Conservation (phyloP, 2,113 vertebrate species). For the Phalacrocorax brasilianus region DNA sequence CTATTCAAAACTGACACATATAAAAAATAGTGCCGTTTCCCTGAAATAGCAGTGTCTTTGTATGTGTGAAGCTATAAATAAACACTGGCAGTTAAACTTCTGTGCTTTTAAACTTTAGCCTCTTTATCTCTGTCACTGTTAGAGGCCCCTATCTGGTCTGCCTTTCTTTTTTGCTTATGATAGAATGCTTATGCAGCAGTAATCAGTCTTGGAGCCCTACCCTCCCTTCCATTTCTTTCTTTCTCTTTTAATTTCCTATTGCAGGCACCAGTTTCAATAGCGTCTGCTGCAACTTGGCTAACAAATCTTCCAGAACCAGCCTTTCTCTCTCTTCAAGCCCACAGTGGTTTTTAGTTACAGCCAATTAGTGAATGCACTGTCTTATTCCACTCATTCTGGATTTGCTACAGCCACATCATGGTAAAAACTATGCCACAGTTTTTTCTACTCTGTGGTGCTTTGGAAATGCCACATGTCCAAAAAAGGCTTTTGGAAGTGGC, state of each 20-base stretch:
- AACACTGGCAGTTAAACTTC: conserved; percentile 65
- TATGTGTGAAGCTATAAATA: conserved; percentile 69
- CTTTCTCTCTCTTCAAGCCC: not conserved
- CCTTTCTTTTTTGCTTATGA: conserved; percentile 53
- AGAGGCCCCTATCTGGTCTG: conserved; percentile 48
- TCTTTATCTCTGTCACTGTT: conserved; percentile 69
- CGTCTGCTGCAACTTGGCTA: not conserved
- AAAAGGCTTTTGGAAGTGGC: not conserved
- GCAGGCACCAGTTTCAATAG: not conserved
- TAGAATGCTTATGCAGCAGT: conserved; percentile 62
- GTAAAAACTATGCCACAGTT: not conserved
- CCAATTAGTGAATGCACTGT: not conserved
- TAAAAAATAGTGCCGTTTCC: conserved; percentile 66
- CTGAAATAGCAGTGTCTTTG: conserved; percentile 67
- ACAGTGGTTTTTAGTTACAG: not conserved
- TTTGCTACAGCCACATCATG: not conserved
- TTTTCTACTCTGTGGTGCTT: not conserved
- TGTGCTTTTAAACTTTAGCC: conserved; percentile 66
- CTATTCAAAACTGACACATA: conserved; percentile 68
- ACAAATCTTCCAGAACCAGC: not conserved
- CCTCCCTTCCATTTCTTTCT: not conserved
- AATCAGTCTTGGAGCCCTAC: conserved; percentile 37
- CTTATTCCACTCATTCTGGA: not conserved
- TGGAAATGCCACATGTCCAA: not conserved
- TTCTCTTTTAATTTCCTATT: conserved; percentile 57